A percentile compares a stretch with the other conserved stretches of the same genome.
phyloP scores from a whole-genome alignment of 1,140 invertebrate species.

The Diprion similis region DNA sequence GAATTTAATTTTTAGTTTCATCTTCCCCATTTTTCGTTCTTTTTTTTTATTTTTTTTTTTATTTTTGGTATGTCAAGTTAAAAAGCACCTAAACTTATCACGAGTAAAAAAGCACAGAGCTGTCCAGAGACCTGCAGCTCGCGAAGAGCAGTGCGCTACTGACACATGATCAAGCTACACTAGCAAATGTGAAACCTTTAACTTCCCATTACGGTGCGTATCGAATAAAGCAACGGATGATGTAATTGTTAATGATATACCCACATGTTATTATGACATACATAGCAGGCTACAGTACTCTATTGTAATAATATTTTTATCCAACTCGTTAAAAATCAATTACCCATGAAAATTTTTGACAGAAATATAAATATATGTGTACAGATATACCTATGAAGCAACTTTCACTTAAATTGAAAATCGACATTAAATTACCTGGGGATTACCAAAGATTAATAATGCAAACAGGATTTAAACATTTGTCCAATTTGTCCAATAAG shows the following conservation, averaged over 20 bases:
- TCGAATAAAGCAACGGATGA: neutral
- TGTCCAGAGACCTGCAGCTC: neutral
- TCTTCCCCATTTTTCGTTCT: slow-evolving; percentile 32
- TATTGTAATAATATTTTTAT: neutral
- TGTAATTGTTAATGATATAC: neutral
- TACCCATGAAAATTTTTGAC: neutral
- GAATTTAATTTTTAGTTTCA: slow-evolving; percentile 29
- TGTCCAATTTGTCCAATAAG: too few relatives aligned
- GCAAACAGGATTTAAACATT: too few relatives aligned
- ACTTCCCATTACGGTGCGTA: neutral
- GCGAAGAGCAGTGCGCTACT: too few relatives aligned
- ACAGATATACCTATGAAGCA: too few relatives aligned
- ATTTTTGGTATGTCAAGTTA: slow-evolving; percentile 3
- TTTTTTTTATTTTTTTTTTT: neutral
- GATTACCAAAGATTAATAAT: too few relatives aligned
- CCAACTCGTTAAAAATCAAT: neutral
- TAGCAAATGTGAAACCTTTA: too few relatives aligned
- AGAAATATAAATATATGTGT: too few relatives aligned
- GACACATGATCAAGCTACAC: too few relatives aligned
- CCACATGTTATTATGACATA: too few relatives aligned
- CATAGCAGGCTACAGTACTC: too few relatives aligned
- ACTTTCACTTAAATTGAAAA: too few relatives aligned
- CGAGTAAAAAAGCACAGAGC: slow-evolving; percentile 10
- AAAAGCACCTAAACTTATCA: slow-evolving; percentile 5
- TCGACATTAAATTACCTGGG: too few relatives aligned